Conservation (phyloP, 2,888 invertebrate genomes). For the Actias luna region DNA sequence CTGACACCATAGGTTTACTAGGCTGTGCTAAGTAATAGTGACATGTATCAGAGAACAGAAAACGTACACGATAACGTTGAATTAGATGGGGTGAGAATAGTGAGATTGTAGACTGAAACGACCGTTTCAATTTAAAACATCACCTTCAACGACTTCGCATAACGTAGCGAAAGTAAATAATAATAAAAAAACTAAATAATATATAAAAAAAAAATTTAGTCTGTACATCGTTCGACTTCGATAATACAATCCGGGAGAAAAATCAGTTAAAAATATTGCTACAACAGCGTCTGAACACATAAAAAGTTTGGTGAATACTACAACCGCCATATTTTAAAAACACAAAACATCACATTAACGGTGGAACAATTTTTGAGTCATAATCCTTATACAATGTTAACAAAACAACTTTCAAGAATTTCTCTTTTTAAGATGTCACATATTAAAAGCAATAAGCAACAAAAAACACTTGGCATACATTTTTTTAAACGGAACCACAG, state of each 20-base stretch:
- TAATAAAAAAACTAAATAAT: neutral
- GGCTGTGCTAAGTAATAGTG: no score
- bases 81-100: no score
- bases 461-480: neutral
- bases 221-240: constrained; percentile 8
- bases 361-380: constrained; percentile 1
- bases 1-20: no score
- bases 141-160: no score
- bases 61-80: no score
- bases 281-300: constrained; percentile 5
- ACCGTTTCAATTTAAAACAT: no score
- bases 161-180: no score
- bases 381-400: neutral
- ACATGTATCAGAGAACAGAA: no score
- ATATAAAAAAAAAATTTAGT: neutral
- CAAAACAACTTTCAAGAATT: neutral
- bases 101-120: no score
- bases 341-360: constrained; percentile 12
- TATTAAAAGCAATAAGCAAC: neutral
- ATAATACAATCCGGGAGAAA: neutral
- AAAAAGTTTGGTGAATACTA: neutral
- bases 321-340: neutral
- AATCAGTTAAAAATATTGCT: neutral
- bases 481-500: neutral
- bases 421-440: neutral